Conservation (phyloP, 1,140 invertebrate species). For the Drosophila nigromelanica region DNA sequence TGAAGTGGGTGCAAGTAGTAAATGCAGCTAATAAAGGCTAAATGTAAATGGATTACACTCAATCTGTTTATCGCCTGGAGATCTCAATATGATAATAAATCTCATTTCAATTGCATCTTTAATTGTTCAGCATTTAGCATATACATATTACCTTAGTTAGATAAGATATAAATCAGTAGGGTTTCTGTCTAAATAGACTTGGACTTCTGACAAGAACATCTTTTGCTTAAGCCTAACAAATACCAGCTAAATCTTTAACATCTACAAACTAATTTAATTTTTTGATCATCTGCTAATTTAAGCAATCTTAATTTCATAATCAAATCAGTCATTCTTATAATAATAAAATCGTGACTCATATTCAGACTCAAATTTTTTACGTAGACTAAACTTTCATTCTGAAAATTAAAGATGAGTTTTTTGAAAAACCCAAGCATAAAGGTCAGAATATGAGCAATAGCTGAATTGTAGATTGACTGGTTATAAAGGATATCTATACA, state of each 20-base stretch:
- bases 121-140: neutral
- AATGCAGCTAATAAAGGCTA: slow-evolving; percentile 46
- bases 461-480: neutral
- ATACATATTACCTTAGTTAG: neutral
- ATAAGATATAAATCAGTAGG: neutral
- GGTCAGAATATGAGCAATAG: slow-evolving; percentile 1
- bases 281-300: neutral
- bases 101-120: neutral
- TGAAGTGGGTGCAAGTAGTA: slow-evolving; percentile 36
- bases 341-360: slow-evolving; percentile 9
- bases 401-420: neutral
- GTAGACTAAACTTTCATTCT: neutral
- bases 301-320: neutral
- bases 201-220: neutral
- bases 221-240: too few species aligned
- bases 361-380: neutral
- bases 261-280: neutral
- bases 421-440: slow-evolving; percentile 5
- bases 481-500: neutral
- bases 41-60: slow-evolving; percentile 19
- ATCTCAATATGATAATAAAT: neutral
- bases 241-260: too few species aligned
- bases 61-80: slow-evolving; percentile 10
- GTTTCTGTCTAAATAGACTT: neutral
- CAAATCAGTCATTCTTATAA: neutral